These are phyloP conservation scores for Donacobius atricapilla DNA, from an alignment of 2,113 vertebrate species.

Conservation along the genomic window DNA sequence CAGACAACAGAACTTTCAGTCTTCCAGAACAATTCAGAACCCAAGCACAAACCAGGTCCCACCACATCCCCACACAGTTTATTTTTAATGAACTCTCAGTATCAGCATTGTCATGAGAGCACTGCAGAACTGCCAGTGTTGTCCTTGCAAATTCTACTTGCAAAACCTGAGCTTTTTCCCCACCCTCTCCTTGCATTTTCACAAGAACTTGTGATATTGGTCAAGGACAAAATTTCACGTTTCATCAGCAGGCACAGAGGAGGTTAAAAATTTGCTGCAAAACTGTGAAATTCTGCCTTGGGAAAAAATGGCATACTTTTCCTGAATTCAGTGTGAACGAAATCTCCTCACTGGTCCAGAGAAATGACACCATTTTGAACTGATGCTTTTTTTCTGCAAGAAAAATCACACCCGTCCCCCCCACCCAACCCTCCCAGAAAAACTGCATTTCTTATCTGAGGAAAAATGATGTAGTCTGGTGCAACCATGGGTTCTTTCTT, in stretches of 20 bases:
- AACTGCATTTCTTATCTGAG: not conserved
- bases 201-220: not conserved
- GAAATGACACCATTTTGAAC: not conserved
- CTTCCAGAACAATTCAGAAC: not conserved
- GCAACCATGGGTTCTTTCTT: not conserved
- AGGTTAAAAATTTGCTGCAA: slow-evolving; percentile 38
- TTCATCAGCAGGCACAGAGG: slow-evolving; percentile 52
- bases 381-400: not conserved
- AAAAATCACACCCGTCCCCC: not conserved
- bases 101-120: not conserved
- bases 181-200: not conserved
- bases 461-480: not conserved
- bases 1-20: slow-evolving; percentile 19
- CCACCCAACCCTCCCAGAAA: not conserved
- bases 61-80: not conserved
- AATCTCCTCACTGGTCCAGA: not conserved
- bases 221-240: not conserved
- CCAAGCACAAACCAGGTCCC: not conserved
- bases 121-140: not conserved
- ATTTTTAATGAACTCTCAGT: not conserved
- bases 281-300: slow-evolving; percentile 42
- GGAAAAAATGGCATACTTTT: not conserved
- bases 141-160: not conserved
- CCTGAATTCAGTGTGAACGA: not conserved
- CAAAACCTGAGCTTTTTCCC: slow-evolving; percentile 31